phyloP scores from a whole-genome alignment of 2,113 vertebrate genomes.

The Sisor rabdophorus region DNA sequence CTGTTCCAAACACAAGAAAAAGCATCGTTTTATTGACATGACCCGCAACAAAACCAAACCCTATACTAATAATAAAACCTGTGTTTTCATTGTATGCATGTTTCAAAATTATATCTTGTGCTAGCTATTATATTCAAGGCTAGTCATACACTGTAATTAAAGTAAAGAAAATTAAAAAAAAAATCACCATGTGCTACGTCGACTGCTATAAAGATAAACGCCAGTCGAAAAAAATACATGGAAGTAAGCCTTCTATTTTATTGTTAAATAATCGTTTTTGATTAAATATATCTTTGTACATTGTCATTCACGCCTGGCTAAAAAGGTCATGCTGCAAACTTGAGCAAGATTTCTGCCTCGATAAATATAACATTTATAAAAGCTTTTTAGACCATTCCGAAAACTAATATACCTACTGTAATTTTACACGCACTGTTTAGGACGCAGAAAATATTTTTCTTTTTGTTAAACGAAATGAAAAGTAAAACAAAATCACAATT shows the following conservation, averaged over 20 bases:
- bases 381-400: neutral
- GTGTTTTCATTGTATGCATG: neutral
- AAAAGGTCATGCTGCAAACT: neutral
- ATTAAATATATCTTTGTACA: neutral
- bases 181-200: neutral
- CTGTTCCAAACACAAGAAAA: conserved; percentile 61
- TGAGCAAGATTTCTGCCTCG: neutral
- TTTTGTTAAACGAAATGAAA: neutral
- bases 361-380: neutral
- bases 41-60: neutral
- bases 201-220: neutral
- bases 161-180: no score
- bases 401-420: neutral
- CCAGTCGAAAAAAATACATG: neutral
- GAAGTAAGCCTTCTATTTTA: neutral
- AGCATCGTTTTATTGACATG: conserved; percentile 15
- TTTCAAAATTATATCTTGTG: neutral
- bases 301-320: neutral
- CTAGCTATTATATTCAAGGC: neutral
- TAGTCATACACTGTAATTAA: neutral
- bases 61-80: neutral
- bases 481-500: neutral
- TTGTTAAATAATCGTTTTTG: neutral
- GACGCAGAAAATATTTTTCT: neutral
- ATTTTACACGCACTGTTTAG: no score